These are phyloP conservation scores for Boulengerochromis microlepis DNA, from an alignment of 2,113 vertebrate species.

Conservation along the genomic window DNA sequence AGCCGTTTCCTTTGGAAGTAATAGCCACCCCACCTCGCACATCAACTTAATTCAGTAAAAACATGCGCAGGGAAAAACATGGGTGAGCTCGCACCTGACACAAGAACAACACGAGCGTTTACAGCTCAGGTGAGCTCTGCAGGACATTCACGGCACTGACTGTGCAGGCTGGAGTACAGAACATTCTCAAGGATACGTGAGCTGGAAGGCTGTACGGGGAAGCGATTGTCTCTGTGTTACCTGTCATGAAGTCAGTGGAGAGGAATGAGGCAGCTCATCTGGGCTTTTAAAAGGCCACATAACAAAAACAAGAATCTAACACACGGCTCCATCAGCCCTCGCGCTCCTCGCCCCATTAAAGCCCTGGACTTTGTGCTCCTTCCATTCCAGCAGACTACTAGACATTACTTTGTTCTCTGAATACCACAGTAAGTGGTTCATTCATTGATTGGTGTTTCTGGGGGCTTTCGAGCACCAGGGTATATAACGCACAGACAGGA, in stretches of 20 bases:
- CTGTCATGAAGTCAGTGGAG: constrained; percentile 41
- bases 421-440: constrained; percentile 47
- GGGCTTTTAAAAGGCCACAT: constrained; percentile 14
- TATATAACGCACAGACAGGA: constrained; percentile 3
- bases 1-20: constrained; percentile 32
- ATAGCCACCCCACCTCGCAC: background rate
- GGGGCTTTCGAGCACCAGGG: constrained; percentile 34
- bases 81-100: background rate
- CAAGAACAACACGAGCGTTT: background rate
- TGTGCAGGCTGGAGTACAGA: background rate
- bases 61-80: background rate
- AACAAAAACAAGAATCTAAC: constrained; percentile 18
- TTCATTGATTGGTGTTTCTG: constrained; percentile 48
- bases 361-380: constrained; percentile 1
- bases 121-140: background rate
- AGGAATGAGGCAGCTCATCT: constrained; percentile 38
- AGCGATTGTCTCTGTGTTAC: constrained; percentile 20
- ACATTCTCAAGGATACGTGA: background rate
- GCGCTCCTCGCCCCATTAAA: constrained; percentile 8
- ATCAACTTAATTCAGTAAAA: constrained; percentile 39
- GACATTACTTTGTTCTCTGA: constrained; percentile 40
- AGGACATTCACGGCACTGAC: constrained; percentile 4
- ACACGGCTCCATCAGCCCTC: constrained; percentile 12
- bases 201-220: background rate
- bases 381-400: constrained; percentile 16